These are phyloP conservation scores for Micromesistius poutassou DNA, from an alignment of 2,797 vertebrate genomes.

Conservation along the genomic window DNA sequence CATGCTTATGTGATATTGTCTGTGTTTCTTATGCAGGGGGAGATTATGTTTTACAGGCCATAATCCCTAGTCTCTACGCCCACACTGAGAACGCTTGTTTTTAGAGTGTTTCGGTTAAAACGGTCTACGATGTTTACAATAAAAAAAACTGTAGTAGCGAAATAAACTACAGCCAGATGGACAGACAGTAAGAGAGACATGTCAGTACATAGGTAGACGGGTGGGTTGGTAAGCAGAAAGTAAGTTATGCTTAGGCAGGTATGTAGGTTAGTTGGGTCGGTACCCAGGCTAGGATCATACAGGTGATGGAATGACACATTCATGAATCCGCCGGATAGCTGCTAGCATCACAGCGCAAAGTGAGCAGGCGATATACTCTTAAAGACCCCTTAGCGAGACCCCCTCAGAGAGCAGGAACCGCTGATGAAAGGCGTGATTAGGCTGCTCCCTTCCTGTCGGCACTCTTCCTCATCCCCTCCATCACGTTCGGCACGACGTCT, in stretches of 20 bases:
- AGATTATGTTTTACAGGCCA: no score
- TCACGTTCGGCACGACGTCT: constrained; percentile 54
- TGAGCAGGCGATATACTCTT: background rate
- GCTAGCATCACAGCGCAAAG: background rate
- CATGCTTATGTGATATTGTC: no score
- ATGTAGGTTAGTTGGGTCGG: background rate
- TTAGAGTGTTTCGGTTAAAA: no score
- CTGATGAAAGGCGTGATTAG: background rate
- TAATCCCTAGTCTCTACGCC: no score
- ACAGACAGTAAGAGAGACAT: background rate
- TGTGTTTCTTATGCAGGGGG: no score
- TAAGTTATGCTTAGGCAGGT: background rate
- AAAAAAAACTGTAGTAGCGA: no score
- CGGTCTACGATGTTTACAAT: no score
- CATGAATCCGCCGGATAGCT: background rate
- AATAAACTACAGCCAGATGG: background rate
- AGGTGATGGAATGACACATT: background rate
- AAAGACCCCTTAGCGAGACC: background rate
- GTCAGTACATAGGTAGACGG: background rate
- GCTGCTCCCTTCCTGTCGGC: constrained; percentile 34
- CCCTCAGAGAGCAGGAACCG: background rate
- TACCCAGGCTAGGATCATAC: background rate
- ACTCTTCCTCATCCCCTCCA: constrained; percentile 52
- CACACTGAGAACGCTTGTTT: no score
- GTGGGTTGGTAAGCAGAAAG: background rate